phyloP scores from a whole-genome alignment of 2,888 invertebrate species.

The Folsomia candida region DNA sequence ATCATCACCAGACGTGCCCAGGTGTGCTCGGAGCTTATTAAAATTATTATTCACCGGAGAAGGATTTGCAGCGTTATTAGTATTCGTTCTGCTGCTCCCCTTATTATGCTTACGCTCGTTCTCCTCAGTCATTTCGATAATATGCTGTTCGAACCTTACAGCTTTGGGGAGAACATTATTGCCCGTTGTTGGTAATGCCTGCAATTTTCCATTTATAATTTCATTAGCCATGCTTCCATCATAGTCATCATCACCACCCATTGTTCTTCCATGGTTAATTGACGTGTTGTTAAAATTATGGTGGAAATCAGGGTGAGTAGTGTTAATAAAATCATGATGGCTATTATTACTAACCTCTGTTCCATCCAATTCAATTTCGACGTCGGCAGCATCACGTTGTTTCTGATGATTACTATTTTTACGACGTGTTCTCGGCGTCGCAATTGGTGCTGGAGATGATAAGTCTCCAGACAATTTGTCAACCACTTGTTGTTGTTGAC shows the following conservation, averaged over 20 bases:
- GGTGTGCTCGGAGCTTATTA: conserved; percentile 4
- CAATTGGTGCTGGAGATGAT: neutral
- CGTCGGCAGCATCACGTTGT: neutral
- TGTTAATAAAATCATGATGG: too few species aligned
- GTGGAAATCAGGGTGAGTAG: neutral
- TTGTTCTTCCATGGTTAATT: neutral
- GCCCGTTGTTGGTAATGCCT: conserved; percentile 4
- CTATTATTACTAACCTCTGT: neutral
- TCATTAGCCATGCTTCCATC: neutral
- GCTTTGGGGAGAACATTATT: conserved; percentile 30
- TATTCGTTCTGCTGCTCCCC: conserved; percentile 13
- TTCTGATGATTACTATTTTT: conserved; percentile 13
- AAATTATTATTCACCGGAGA: conserved; percentile 17
- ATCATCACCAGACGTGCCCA: neutral
- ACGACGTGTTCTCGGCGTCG: conserved; percentile 11
- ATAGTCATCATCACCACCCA: neutral
- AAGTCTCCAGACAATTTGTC: too few species aligned
- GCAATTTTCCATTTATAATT: neutral
- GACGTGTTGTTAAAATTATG: neutral
- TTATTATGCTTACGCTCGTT: conserved; percentile 37
- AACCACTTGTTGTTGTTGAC: too few species aligned
- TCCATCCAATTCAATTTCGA: neutral
- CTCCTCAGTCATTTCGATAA: conserved; percentile 41
- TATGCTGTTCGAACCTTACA: conserved; percentile 37
- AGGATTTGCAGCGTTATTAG: conserved; percentile 12